Evolutionary conservation across 2,888 invertebrate genomes (phyloP).

Genomic region (Drosophila testacea): DNA sequence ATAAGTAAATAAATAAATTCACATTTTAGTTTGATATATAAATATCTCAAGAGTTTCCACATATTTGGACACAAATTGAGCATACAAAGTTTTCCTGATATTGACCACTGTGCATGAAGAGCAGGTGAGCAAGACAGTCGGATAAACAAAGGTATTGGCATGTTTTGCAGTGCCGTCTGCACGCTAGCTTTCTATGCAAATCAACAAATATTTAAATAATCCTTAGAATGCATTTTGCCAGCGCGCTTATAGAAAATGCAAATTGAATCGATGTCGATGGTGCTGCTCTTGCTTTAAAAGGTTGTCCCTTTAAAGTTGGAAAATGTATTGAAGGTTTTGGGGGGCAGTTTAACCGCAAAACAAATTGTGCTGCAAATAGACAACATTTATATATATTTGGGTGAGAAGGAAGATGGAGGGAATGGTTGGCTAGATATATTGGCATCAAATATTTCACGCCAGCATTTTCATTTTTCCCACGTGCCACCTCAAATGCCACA

Average conservation of each 20-base stretch:
- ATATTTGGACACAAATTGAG: no score
- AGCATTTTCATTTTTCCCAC: constrained; percentile 60
- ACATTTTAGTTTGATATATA: no score
- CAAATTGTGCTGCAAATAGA: constrained; percentile 63
- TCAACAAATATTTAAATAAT: constrained; percentile 65
- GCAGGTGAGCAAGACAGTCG: neutral
- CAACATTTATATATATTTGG: constrained; percentile 66
- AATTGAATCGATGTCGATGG: constrained; percentile 45
- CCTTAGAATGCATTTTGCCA: constrained; percentile 41
- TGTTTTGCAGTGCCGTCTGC: constrained; percentile 18
- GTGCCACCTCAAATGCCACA: constrained; percentile 38
- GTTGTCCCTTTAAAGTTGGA: constrained; percentile 9
- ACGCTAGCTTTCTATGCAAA: constrained; percentile 37
- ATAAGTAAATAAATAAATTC: no score
- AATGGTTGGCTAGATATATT: constrained; percentile 50
- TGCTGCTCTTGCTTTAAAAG: neutral
- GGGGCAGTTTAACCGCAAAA: constrained; percentile 55
- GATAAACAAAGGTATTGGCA: constrained; percentile 15
- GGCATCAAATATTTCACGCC: constrained; percentile 70
- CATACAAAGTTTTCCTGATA: neutral
- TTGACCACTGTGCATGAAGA: constrained; percentile 1
- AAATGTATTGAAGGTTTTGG: neutral
- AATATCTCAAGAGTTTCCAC: no score
- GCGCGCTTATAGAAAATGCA: constrained; percentile 54
- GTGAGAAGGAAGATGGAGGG: constrained; percentile 2